Evolutionary conservation across 2,888 invertebrate genomes (phyloP).

Genomic region (Tricholauxania praeusta): DNA sequence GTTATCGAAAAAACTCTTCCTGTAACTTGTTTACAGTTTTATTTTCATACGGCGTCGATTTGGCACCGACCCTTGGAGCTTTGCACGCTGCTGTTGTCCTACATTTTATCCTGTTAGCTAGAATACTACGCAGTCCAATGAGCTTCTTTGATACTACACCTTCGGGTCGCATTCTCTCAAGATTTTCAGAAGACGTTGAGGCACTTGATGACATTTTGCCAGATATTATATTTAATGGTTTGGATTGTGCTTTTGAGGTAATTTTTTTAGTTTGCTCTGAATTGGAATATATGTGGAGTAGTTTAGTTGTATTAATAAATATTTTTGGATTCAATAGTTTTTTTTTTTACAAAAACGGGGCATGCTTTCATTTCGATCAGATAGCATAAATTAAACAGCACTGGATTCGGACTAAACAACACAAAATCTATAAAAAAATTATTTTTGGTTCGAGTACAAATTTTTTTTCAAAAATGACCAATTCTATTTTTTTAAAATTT

Average conservation of each 20-base stretch:
- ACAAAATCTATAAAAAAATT: too few relatives aligned
- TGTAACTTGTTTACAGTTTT: conserved; percentile 71
- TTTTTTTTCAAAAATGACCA: too few relatives aligned
- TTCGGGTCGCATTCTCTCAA: conserved; percentile 72
- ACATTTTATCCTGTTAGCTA: conserved; percentile 68
- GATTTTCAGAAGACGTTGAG: conserved; percentile 70
- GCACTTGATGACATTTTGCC: conserved; percentile 66
- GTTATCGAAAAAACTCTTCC: conserved; percentile 19
- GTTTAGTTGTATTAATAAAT: too few relatives aligned
- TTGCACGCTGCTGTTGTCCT: conserved; percentile 60
- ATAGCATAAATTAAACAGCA: too few relatives aligned
- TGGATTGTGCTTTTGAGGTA: conserved; percentile 72
- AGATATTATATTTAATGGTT: conserved; percentile 70
- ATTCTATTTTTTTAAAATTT: too few relatives aligned
- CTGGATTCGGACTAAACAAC: too few relatives aligned
- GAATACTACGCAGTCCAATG: conserved; percentile 70
- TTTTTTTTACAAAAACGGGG: too few relatives aligned
- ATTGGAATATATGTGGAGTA: too few relatives aligned
- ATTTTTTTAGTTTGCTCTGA: too few relatives aligned
- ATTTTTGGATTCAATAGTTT: too few relatives aligned
- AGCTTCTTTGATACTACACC: conserved; percentile 76
- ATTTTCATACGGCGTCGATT: conserved; percentile 75
- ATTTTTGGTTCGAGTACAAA: too few relatives aligned
- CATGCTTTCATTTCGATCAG: too few relatives aligned
- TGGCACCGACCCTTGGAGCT: conserved; percentile 75